Conservation (phyloP, 2,797 vertebrate genomes). For the Podarcis siculus region DNA sequence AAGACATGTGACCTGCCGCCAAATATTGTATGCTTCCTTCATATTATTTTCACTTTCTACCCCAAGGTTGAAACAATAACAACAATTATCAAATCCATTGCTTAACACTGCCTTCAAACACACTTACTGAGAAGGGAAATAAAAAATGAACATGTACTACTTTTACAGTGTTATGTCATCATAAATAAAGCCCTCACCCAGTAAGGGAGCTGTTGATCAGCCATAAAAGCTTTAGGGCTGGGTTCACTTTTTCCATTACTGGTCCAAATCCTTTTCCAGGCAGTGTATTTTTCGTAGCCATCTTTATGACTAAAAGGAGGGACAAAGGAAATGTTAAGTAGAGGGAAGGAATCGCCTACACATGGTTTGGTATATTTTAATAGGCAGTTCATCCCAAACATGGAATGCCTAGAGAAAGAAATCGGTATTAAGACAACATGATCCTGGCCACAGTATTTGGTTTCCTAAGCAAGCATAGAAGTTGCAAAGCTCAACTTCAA, state of each 20-base stretch:
- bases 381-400: conserved; percentile 21
- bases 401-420: not conserved
- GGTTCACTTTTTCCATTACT: conserved; percentile 98
- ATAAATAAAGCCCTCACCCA: conserved; percentile 84
- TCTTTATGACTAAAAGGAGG: conserved; percentile 91
- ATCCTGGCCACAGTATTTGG: not conserved
- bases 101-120: not conserved
- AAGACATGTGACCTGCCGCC: no score
- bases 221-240: conserved; percentile 98
- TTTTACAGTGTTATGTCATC: not conserved
- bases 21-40: no score
- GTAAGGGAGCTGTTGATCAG: conserved; percentile 96
- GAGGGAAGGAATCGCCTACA: not conserved
- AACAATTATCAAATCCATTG: no score
- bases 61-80: no score
- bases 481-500: not conserved
- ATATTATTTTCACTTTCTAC: no score
- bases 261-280: conserved; percentile 97
- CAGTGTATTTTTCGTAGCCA: conserved; percentile 91
- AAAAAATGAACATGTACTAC: not conserved
- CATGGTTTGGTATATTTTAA: conserved; percentile 29
- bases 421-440: not conserved
- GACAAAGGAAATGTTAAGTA: conserved; percentile 37
- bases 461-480: not conserved
- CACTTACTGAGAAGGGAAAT: not conserved